A percentile compares a stretch with the other conserved stretches of the same genome.
phyloP scores from a whole-genome alignment of 2,797 vertebrate species.

The Oreortyx pictus region DNA sequence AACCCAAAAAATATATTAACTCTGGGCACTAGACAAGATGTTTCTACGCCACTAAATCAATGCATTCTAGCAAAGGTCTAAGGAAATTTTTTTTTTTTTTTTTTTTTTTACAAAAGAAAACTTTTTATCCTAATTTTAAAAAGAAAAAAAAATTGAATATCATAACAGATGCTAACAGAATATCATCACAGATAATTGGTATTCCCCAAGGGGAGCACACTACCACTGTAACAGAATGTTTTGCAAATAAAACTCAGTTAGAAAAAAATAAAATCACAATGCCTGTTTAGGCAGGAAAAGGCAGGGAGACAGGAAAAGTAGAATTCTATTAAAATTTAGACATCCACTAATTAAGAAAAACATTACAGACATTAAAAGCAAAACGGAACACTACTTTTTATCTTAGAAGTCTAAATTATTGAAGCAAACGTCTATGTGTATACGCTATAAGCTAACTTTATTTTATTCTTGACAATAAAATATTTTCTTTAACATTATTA shows the following conservation, averaged over 20 bases:
- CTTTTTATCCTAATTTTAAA: too few species aligned
- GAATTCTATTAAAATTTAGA: neutral
- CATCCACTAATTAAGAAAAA: neutral
- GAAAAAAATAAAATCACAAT: neutral
- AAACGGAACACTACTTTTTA: neutral
- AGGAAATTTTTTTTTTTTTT: too few species aligned
- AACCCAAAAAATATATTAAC: neutral
- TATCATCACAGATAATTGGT: rapidly evolving
- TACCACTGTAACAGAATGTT: neutral
- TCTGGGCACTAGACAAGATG: neutral
- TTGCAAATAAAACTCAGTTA: neutral
- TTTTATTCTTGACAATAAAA: neutral
- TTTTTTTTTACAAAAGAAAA: too few species aligned
- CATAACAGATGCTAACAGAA: rapidly evolving
- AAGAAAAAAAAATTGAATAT: neutral
- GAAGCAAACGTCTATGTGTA: neutral
- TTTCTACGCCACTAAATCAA: neutral
- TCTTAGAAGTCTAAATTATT: neutral
- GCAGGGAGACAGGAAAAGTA: neutral
- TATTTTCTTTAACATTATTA: neutral
- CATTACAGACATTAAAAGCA: neutral
- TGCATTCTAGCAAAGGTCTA: rapidly evolving
- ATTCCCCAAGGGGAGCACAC: neutral
- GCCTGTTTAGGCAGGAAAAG: neutral
- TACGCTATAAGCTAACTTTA: neutral